Evolutionary conservation across 2,888 invertebrate species (phyloP).

Genomic region (Cephus runcator): DNA sequence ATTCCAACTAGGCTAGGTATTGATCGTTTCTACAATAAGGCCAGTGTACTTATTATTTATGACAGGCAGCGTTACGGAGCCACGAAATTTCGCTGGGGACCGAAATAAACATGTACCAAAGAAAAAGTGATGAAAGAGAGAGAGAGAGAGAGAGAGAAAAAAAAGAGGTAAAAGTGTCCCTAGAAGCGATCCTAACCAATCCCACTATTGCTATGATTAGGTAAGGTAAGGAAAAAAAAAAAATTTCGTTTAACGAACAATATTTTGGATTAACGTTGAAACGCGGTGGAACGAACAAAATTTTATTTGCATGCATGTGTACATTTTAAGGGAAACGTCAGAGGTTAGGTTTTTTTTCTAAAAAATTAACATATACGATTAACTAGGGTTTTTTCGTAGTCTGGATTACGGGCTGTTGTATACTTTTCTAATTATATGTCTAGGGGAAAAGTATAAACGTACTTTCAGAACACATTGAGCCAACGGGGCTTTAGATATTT

Average conservation of each 20-base stretch:
- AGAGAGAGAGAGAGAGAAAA: background rate
- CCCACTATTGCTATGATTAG: background rate
- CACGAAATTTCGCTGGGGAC: background rate
- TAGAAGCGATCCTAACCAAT: background rate
- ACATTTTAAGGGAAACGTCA: background rate
- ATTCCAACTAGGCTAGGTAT: constrained; percentile 22
- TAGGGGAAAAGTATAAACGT: background rate
- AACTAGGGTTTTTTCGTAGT: too few species aligned
- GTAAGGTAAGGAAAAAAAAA: too few species aligned
- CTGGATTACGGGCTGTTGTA: too few species aligned
- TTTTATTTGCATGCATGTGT: background rate
- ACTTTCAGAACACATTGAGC: background rate
- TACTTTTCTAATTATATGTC: background rate
- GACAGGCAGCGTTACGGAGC: constrained; percentile 8
- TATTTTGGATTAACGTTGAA: too few species aligned
- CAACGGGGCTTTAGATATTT: background rate
- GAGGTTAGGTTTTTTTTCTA: background rate
- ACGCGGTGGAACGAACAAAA: too few species aligned
- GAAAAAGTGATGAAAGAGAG: background rate
- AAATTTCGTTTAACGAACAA: too few species aligned
- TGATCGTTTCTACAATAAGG: constrained; percentile 22
- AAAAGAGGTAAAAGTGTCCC: background rate
- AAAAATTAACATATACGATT: background rate
- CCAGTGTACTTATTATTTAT: constrained; percentile 20
- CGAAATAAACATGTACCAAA: background rate